phyloP scores from a whole-genome alignment of 2,797 vertebrate species.

The Acrossocheilus fasciatus region DNA sequence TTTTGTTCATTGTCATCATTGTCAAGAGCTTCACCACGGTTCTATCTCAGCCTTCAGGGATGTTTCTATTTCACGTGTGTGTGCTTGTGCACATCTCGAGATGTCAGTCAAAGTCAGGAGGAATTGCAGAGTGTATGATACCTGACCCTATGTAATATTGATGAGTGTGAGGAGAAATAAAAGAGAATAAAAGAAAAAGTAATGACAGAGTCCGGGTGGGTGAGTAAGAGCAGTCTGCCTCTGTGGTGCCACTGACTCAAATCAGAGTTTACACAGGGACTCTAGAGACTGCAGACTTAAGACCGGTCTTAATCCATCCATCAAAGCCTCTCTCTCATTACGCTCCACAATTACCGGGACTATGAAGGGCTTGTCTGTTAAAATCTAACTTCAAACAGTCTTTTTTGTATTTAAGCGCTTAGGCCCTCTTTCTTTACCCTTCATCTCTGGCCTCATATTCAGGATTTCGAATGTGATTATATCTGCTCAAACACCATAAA shows the following conservation, averaged over 20 bases:
- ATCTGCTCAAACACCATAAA: constrained; percentile 31
- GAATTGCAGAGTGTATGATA: constrained; percentile 42
- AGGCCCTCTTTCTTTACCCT: constrained; percentile 16
- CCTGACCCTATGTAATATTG: constrained; percentile 59
- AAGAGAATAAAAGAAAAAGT: constrained; percentile 50
- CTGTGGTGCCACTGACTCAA: constrained; percentile 48
- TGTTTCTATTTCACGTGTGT: constrained; percentile 15
- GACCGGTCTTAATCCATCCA: constrained; percentile 52
- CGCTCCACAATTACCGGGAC: constrained; percentile 49
- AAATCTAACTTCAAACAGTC: constrained; percentile 36
- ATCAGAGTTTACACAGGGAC: constrained; percentile 54
- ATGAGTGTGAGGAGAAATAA: constrained; percentile 50
- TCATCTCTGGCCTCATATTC: constrained; percentile 37
- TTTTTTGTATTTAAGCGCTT: constrained; percentile 37
- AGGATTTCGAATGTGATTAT: constrained; percentile 42
- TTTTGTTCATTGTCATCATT: constrained; percentile 12
- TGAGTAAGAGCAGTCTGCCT: constrained; percentile 47
- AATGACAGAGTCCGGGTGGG: constrained; percentile 46
- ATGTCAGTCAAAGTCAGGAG: constrained; percentile 33
- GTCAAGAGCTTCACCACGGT: background rate
- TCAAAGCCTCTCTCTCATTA: constrained; percentile 53
- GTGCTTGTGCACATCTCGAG: constrained; percentile 15
- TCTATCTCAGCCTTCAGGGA: constrained; percentile 1
- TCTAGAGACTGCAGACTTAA: constrained; percentile 53
- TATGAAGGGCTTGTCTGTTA: constrained; percentile 36